These are phyloP conservation scores for Sebastes hubbsi DNA, from an alignment of 2,797 vertebrate species.

Conservation along the genomic window DNA sequence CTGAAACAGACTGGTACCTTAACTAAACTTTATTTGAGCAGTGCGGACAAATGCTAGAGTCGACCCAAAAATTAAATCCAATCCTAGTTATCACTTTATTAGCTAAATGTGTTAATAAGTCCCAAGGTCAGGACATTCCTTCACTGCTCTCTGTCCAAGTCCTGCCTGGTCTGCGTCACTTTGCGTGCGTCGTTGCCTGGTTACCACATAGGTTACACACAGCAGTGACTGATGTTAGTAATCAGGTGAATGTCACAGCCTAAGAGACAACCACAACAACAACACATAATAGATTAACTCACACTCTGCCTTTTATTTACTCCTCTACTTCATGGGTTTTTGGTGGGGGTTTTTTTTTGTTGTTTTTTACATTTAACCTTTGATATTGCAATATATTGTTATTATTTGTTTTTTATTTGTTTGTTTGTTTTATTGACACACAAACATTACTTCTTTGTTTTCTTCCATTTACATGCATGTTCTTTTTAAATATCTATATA, in stretches of 20 bases:
- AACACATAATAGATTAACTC: too few relatives aligned
- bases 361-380: too few relatives aligned
- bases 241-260: background rate
- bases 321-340: too few relatives aligned
- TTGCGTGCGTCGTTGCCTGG: constrained; percentile 61
- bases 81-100: background rate
- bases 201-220: constrained; percentile 26
- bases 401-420: too few relatives aligned
- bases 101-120: background rate
- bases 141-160: background rate
- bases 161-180: background rate
- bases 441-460: too few relatives aligned
- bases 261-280: too few relatives aligned
- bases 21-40: background rate
- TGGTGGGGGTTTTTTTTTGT: too few relatives aligned
- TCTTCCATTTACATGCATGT: too few relatives aligned
- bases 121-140: background rate
- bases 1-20: background rate
- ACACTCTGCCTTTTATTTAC: too few relatives aligned
- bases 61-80: background rate
- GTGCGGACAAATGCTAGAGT: background rate
- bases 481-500: too few relatives aligned
- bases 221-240: background rate
- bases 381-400: too few relatives aligned
- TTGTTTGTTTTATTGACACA: too few relatives aligned